A percentile compares a stretch with the other conserved stretches of the same genome.
phyloP scores from a whole-genome alignment of 2,113 vertebrate species.

The Egretta garzetta region DNA sequence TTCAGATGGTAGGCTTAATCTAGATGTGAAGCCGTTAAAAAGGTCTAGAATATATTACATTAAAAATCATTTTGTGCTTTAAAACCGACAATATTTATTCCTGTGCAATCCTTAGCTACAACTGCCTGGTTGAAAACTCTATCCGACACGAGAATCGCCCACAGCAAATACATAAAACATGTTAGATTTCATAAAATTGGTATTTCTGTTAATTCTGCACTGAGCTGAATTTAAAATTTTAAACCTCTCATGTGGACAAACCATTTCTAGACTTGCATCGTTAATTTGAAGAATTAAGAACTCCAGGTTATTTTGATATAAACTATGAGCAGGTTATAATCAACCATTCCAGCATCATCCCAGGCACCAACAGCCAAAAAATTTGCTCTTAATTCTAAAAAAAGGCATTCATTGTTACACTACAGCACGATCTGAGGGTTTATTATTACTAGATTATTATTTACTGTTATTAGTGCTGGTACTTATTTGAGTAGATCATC shows the following conservation, averaged over 20 bases:
- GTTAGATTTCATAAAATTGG: not conserved
- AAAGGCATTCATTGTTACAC: not conserved
- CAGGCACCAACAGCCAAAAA: not conserved
- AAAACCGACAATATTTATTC: not conserved
- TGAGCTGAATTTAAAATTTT: not conserved
- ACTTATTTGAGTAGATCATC: not conserved
- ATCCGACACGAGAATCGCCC: not conserved
- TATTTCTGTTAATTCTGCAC: not conserved
- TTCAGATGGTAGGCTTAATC: not conserved
- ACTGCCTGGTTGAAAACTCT: not conserved
- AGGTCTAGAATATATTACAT: not conserved
- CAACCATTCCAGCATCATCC: not conserved
- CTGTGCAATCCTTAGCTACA: not conserved
- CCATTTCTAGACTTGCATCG: fast-evolving
- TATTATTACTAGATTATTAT: not conserved
- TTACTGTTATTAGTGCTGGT: not conserved
- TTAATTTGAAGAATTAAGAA: not conserved
- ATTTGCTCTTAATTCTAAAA: not conserved
- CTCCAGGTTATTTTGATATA: not conserved
- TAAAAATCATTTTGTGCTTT: not conserved
- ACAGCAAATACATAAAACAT: not conserved
- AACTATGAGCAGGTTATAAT: not conserved
- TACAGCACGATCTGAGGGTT: not conserved
- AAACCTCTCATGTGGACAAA: fast-evolving
- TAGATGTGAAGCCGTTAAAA: not conserved